Percentiles rank a stretch among this genome's conserved stretches.
Conservation (phyloP, 2,888 invertebrate genomes). For the Petrolisthes cinctipes region DNA sequence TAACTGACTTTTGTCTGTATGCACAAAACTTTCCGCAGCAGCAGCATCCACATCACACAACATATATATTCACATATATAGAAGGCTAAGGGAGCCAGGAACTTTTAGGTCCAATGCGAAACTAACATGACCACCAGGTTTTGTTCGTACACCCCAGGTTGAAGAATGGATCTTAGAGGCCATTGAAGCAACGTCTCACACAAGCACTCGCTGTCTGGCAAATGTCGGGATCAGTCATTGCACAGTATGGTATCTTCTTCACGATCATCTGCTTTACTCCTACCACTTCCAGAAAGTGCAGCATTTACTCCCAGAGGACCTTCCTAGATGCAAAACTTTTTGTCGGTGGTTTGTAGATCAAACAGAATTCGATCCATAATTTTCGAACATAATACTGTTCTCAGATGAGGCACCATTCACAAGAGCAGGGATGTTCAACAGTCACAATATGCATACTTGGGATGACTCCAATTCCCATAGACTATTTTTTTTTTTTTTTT, state of each 20-base stretch:
- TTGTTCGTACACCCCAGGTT: neutral
- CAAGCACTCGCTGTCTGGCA: neutral
- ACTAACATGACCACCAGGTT: neutral
- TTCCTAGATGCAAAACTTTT: neutral
- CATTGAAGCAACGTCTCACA: neutral
- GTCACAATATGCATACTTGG: too few species aligned
- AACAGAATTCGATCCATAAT: neutral
- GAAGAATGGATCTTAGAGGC: too few species aligned
- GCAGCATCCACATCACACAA: too few species aligned
- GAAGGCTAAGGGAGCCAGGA: too few species aligned
- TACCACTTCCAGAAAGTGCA: constrained; percentile 9
- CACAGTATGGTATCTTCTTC: neutral
- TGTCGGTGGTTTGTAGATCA: neutral
- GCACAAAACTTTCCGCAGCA: too few species aligned
- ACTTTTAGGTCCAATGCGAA: too few species aligned
- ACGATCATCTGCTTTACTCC: neutral
- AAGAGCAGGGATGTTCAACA: too few species aligned
- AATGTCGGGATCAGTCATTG: neutral
- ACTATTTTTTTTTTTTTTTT: too few species aligned
- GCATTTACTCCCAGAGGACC: neutral
- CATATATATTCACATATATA: too few species aligned
- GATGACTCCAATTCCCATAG: too few species aligned
- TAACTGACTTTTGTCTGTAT: too few species aligned
- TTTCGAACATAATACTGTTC: neutral
- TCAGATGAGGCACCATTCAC: too few species aligned